Percentiles rank a stretch among this genome's conserved stretches.
phyloP scores from a whole-genome alignment of 2,113 vertebrate species.

The Spermophilus dauricus region DNA sequence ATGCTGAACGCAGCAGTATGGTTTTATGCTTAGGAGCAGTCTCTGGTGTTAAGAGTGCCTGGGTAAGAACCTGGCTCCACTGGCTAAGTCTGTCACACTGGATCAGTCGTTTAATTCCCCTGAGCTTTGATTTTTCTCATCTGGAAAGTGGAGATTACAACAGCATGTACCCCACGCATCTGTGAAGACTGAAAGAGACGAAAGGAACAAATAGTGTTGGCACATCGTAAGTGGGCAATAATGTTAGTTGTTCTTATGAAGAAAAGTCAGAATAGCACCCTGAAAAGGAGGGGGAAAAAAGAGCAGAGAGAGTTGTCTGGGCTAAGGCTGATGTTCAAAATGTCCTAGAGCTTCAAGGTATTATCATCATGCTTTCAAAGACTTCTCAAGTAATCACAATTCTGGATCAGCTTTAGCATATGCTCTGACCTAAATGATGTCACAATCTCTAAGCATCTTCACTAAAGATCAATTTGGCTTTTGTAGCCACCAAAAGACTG shows the following conservation, averaged over 20 bases:
- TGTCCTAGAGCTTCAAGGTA: neutral
- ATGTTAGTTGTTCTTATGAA: neutral
- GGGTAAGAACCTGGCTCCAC: neutral
- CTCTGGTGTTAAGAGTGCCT: neutral
- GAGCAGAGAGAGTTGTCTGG: neutral
- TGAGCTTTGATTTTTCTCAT: neutral
- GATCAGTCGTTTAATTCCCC: neutral
- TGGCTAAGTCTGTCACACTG: neutral
- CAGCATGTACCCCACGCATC: neutral
- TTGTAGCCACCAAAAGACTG: neutral
- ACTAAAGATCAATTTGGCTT: neutral
- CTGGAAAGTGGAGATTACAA: neutral
- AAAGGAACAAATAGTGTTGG: neutral
- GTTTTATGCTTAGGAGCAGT: neutral
- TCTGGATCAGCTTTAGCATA: neutral
- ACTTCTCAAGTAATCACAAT: conserved; percentile 17
- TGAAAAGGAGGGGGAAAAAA: neutral
- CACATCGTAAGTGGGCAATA: neutral
- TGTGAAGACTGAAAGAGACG: neutral
- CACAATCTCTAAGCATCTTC: neutral
- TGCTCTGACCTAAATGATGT: neutral
- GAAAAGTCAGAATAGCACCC: neutral
- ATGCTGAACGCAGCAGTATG: neutral
- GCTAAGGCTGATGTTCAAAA: neutral
- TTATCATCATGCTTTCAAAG: neutral